Evolutionary conservation across 2,113 vertebrate species (phyloP).

Genomic region (Cheirogaleus medius): DNA sequence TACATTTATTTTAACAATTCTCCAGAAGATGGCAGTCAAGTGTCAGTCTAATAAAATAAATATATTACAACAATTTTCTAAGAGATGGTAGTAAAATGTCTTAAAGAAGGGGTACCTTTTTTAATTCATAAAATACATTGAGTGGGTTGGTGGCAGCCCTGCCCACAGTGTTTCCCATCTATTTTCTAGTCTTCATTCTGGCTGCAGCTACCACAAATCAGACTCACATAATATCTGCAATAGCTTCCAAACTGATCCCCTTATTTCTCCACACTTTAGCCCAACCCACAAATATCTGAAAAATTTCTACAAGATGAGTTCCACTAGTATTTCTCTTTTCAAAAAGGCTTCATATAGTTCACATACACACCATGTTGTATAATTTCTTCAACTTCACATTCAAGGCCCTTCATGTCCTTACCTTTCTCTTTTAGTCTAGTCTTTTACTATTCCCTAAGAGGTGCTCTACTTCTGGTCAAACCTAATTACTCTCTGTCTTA

Average conservation of each 20-base stretch:
- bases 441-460: neutral
- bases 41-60: constrained; percentile 39
- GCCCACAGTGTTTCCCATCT: neutral
- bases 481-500: neutral
- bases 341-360: neutral
- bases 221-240: neutral
- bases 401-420: neutral
- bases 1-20: neutral
- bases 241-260: neutral
- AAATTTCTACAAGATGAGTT: neutral
- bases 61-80: constrained; percentile 28
- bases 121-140: neutral
- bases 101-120: neutral
- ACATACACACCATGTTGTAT: neutral
- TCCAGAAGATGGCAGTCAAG: constrained; percentile 61
- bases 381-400: neutral
- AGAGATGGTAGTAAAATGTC: neutral
- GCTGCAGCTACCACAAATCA: neutral
- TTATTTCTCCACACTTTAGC: neutral
- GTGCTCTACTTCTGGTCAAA: neutral
- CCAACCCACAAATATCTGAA: neutral
- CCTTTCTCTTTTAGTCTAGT: neutral
- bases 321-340: neutral
- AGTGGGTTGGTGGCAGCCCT: neutral
- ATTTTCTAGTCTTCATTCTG: neutral